Evolutionary conservation across 92 coral and sea anemone species (phyloP).

Genomic region (Porites evermanni): DNA sequence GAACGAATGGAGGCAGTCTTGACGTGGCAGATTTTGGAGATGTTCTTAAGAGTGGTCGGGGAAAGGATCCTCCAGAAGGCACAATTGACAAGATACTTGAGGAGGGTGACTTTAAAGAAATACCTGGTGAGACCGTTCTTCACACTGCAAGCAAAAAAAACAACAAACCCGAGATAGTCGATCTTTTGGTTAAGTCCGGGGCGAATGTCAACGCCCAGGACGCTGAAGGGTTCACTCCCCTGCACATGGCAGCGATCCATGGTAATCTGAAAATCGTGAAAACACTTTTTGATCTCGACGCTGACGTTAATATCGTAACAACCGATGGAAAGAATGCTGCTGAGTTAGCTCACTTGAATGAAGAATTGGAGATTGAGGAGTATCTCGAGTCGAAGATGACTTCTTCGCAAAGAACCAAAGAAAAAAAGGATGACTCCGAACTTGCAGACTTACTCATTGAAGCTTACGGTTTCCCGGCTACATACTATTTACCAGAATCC

Average conservation of each 20-base stretch:
- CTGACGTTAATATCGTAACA: background rate
- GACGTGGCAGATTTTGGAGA: conserved; percentile 33
- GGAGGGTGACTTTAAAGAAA: background rate
- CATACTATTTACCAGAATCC: no score
- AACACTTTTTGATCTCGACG: background rate
- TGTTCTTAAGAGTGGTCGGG: conserved; percentile 14
- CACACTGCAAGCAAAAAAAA: background rate
- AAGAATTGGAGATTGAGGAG: background rate
- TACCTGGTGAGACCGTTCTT: background rate
- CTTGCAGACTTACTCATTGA: no score
- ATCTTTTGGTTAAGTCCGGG: background rate
- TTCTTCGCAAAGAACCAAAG: background rate
- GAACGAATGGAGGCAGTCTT: background rate
- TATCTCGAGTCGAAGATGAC: background rate
- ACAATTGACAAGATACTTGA: background rate
- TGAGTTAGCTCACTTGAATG: background rate
- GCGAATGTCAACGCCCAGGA: conserved; percentile 25
- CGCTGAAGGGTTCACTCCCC: conserved; percentile 32
- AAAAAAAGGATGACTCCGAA: no score
- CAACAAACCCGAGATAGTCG: background rate
- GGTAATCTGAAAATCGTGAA: conserved; percentile 14
- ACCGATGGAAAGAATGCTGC: background rate
- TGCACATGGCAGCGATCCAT: conserved; percentile 18
- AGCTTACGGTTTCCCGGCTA: no score
- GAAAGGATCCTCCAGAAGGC: conserved; percentile 17